Conservation (phyloP, 2,113 vertebrate genomes). For the Falco punctatus region DNA sequence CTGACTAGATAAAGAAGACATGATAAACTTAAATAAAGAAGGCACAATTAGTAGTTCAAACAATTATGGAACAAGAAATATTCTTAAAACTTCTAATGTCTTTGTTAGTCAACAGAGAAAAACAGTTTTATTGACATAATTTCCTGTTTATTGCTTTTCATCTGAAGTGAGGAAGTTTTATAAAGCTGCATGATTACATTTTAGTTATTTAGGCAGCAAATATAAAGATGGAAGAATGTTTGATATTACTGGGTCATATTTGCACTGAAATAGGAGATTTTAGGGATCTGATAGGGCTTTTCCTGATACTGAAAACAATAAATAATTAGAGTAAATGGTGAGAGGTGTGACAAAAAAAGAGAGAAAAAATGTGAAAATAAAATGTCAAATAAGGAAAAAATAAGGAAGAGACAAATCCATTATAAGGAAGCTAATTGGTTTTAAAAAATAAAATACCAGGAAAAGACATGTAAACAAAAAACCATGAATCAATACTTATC, state of each 20-base stretch:
- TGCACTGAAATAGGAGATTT: not conserved
- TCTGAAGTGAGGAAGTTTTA: not conserved
- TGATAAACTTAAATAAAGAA: not conserved
- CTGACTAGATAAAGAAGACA: not conserved
- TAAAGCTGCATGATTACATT: not conserved
- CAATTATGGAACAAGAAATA: accelerated
- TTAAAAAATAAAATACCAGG: not conserved
- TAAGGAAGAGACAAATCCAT: not conserved
- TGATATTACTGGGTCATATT: not conserved
- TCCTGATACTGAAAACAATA: not conserved
- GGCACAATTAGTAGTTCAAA: not conserved
- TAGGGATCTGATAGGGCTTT: not conserved
- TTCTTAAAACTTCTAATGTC: not conserved
- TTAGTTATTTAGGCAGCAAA: not conserved
- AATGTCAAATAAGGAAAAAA: not conserved
- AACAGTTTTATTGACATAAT: not conserved
- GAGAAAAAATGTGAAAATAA: not conserved
- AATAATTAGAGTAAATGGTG: not conserved
- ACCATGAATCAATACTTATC: not conserved
- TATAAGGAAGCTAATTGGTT: not conserved
- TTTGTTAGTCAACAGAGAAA: not conserved
- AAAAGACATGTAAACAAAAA: not conserved
- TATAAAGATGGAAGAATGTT: not conserved
- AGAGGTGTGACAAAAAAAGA: not conserved
- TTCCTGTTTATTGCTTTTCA: not conserved